Percentiles rank a stretch among this genome's conserved stretches.
Conservation (phyloP, 1,140 invertebrate genomes). For the Euura lappo region DNA sequence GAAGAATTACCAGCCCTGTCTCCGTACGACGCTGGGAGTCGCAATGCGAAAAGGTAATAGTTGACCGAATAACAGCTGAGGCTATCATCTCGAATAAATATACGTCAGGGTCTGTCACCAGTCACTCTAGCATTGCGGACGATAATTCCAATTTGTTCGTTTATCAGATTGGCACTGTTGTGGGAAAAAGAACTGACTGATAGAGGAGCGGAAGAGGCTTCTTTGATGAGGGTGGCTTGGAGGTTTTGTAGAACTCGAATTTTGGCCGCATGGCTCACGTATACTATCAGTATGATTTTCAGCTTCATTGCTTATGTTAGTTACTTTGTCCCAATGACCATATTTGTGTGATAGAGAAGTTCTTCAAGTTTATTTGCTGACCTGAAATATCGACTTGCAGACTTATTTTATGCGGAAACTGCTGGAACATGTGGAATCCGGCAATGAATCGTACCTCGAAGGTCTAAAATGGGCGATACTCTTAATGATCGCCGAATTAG, state of each 20-base stretch:
- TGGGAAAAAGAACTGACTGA: conserved; percentile 69
- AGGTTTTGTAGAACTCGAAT: conserved; percentile 65
- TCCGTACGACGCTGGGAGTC: conserved; percentile 61
- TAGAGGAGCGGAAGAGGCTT: conserved; percentile 62
- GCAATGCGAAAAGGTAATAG: conserved; percentile 56
- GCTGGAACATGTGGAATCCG: conserved; percentile 59
- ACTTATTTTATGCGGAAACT: conserved; percentile 65
- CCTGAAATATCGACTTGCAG: conserved; percentile 58
- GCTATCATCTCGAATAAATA: no score
- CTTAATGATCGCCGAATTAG: conserved; percentile 63
- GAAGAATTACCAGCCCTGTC: conserved; percentile 62
- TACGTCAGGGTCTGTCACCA: neutral
- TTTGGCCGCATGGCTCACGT: conserved; percentile 60
- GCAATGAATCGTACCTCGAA: conserved; percentile 46
- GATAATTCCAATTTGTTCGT: no score
- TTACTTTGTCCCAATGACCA: conserved; percentile 22
- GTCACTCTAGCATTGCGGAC: no score
- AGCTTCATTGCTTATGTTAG: conserved; percentile 71
- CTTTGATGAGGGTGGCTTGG: conserved; percentile 62
- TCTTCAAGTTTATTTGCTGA: no score
- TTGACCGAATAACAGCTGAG: no score
- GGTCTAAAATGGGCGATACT: conserved; percentile 62
- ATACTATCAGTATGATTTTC: conserved; percentile 61
- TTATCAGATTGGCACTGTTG: conserved; percentile 59
- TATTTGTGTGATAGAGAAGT: conserved; percentile 7